A percentile compares a stretch with the other conserved stretches of the same genome.
These are phyloP conservation scores for Enhydra lutris DNA, from an alignment of 2,113 vertebrate species.

Conservation along the genomic window DNA sequence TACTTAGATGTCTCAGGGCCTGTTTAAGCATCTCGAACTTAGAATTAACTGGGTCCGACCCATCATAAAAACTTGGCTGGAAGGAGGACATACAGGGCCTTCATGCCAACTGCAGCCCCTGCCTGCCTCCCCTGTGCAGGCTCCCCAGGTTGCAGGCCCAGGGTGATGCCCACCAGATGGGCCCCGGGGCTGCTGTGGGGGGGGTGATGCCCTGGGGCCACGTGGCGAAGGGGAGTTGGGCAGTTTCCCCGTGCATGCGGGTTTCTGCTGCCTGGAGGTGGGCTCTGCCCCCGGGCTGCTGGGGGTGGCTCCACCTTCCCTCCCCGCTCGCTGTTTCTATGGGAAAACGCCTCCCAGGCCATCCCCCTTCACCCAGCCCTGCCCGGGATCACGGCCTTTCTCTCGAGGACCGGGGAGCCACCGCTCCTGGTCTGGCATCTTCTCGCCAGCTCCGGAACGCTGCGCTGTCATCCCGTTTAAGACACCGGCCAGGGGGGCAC, in stretches of 20 bases:
- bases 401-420: not conserved
- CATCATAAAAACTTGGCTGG: not conserved
- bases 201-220: rapidly evolving
- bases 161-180: rapidly evolving
- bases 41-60: not conserved
- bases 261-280: not conserved
- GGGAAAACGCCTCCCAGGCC: rapidly evolving
- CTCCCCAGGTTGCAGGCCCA: not conserved
- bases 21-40: not conserved
- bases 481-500: rapidly evolving
- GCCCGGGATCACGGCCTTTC: not conserved
- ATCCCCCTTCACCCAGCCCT: rapidly evolving
- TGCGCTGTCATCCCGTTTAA: rapidly evolving
- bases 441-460: not conserved
- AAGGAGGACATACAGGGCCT: not conserved
- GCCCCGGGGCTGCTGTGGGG: not conserved
- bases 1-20: not conserved
- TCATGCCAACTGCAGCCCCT: rapidly evolving
- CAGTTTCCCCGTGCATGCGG: rapidly evolving
- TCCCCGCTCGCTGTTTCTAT: rapidly evolving
- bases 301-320: rapidly evolving
- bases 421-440: not conserved
- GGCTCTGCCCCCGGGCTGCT: not conserved
- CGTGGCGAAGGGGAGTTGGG: rapidly evolving
- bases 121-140: not conserved